Evolutionary conservation across 1,140 invertebrate genomes (phyloP).

Genomic region (Pseudomyrmex pallidus): DNA sequence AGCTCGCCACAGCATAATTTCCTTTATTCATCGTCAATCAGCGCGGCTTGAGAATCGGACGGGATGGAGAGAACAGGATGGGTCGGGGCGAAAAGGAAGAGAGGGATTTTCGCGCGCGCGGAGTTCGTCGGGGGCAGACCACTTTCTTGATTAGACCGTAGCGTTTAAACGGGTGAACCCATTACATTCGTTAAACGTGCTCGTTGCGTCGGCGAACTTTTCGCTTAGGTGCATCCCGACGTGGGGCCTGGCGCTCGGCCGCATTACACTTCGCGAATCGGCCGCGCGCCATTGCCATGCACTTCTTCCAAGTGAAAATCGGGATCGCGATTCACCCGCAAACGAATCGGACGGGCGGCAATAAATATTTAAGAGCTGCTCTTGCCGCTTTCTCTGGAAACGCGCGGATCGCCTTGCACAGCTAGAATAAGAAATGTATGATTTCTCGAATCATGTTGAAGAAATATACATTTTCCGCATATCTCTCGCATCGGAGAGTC

Average conservation of each 20-base stretch:
- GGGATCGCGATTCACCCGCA: conserved; percentile 18
- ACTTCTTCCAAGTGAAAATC: conserved; percentile 17
- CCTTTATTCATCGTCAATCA: conserved; percentile 73
- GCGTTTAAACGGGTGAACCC: conserved; percentile 63
- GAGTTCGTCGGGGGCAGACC: conserved; percentile 60
- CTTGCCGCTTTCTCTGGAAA: background rate
- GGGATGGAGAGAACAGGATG: background rate
- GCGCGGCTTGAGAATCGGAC: conserved; percentile 37
- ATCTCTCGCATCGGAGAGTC: background rate
- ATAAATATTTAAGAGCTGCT: conserved; percentile 41
- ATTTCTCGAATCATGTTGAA: background rate
- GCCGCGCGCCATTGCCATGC: conserved; percentile 23
- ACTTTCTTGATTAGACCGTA: conserved; percentile 74
- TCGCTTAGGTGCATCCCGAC: conserved; percentile 25
- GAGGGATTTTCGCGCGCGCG: conserved; percentile 55
- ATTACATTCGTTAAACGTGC: conserved; percentile 73
- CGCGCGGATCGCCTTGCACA: background rate
- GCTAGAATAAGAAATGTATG: background rate
- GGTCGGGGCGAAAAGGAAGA: background rate
- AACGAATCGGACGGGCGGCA: conserved; percentile 5
- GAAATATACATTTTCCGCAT: background rate
- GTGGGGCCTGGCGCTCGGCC: background rate
- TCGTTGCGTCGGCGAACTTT: conserved; percentile 57
- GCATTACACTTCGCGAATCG: conserved; percentile 33
- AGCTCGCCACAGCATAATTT: conserved; percentile 69